Evolutionary conservation across 2,888 invertebrate species (phyloP).

Genomic region (Macrosoma leucophasiata): DNA sequence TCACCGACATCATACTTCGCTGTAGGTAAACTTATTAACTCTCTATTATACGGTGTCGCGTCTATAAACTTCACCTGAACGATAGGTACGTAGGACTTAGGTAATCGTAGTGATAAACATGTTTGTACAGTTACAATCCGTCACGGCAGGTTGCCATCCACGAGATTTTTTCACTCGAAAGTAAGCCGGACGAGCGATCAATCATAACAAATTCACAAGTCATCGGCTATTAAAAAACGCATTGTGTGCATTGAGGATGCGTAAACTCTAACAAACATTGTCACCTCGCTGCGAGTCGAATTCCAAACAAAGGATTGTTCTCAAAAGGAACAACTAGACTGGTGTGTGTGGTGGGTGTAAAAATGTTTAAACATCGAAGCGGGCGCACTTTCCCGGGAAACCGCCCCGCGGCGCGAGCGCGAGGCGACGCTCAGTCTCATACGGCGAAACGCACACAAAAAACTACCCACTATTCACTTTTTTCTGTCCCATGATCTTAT

Average conservation of each 20-base stretch:
- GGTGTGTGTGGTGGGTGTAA: conserved; percentile 64
- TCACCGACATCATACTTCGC: no score
- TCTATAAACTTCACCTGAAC: no score
- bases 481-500: conserved; percentile 56
- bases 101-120: conserved; percentile 30
- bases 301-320: conserved; percentile 59
- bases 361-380: conserved; percentile 68
- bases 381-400: conserved; percentile 67
- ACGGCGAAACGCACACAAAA: conserved; percentile 58
- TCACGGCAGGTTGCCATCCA: conserved; percentile 38
- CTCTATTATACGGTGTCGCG: no score
- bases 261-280: conserved; percentile 70
- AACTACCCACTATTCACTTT: conserved; percentile 57
- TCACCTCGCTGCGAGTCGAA: conserved; percentile 64
- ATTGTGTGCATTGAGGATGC: conserved; percentile 61
- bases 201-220: conserved; percentile 75
- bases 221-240: conserved; percentile 67
- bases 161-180: conserved; percentile 36
- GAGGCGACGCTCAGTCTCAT: conserved; percentile 68
- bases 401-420: conserved; percentile 65
- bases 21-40: no score
- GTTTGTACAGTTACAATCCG: conserved; percentile 29
- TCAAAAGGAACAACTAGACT: conserved; percentile 55
- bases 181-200: conserved; percentile 48
- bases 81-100: no score